A percentile compares a stretch with the other conserved stretches of the same genome.
Evolutionary conservation across 2,113 vertebrate species (phyloP).

Genomic region (Petrocephalus zakoni): DNA sequence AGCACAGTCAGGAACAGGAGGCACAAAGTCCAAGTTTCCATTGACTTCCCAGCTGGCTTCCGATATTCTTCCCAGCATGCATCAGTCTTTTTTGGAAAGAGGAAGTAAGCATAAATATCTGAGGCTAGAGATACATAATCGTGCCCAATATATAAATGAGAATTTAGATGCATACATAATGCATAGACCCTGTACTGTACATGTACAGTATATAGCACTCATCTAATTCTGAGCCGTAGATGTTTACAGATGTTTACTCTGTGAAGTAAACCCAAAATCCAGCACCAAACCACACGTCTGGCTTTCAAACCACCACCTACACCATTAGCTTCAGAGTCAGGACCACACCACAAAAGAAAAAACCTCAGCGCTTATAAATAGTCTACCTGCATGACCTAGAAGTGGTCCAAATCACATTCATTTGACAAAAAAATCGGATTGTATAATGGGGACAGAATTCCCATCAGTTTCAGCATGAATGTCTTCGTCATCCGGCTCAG

Average conservation of each 20-base stretch:
- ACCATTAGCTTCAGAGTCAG: constrained; percentile 35
- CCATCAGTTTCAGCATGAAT: no score
- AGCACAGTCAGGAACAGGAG: constrained; percentile 43
- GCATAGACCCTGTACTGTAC: neutral
- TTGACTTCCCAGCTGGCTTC: constrained; percentile 16
- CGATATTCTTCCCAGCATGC: neutral
- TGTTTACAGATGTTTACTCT: constrained; percentile 38
- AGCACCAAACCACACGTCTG: constrained; percentile 34
- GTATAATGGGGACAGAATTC: no score
- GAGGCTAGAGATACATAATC: neutral
- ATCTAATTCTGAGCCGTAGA: constrained; percentile 33
- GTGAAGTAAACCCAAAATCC: constrained; percentile 18
- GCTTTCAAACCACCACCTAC: constrained; percentile 42
- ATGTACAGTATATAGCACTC: constrained; percentile 10
- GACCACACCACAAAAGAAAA: neutral
- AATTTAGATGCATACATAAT: neutral
- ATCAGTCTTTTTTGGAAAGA: neutral
- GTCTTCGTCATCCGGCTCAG: no score
- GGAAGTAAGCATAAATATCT: neutral
- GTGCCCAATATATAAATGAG: neutral
- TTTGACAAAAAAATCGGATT: neutral
- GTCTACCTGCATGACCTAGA: neutral
- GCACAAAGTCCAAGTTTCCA: constrained; percentile 40
- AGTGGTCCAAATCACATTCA: neutral
- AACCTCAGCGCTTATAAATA: neutral